Evolutionary conservation across 2,113 vertebrate genomes (phyloP), one percentile per base, ranked within the genome.

Genomic region (Plestiodon gilberti): DNA sequence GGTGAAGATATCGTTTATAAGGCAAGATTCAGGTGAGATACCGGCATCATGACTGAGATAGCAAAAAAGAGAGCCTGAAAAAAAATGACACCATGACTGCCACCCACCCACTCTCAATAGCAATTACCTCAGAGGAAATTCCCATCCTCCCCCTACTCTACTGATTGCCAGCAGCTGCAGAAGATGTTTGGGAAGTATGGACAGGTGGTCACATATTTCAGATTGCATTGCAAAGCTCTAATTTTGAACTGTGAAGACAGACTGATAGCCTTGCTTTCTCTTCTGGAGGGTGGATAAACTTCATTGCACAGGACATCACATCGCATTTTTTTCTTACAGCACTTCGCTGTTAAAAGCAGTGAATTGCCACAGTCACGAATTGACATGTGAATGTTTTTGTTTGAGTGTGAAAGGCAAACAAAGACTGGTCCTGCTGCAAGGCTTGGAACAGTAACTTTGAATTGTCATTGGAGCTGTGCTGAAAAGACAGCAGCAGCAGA

Each of bases 401-500:
- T 52, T 89, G 82, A 86, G 86, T 0, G 5, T 89, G 89, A 78
- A 76, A 38, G 67, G 84, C 40, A 89, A 87, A 91, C 83, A 20
- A 89, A 87, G 35, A 5, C 43, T 78, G 52, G 52, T 61, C 64
- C 84, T 86, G 62, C 48, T 0, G 81, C 73, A 89, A 89, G 38
- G 43, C 65, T 84, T 90, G 22, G 89, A 90, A 65, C 33, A 82
- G 87, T 89, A 82, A 43, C 82, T 89, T 94, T 90, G 62, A 64
- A 64, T 35, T 81, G 57, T 84, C 91, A 35, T 70, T 90, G 62
- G 80, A 79, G 75, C 75, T 82, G 62, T 43, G 85, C 10, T 94
- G 86, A 9, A 10, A 84, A 38, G 25, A 43, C 84, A 48, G 67
- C 83, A 87, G 84, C 90, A 92, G 43, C 59, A 88, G 43, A 17